Conservation (phyloP, 53 echinoderm and acorn worm species). For the Hippasteria phrygiana region DNA sequence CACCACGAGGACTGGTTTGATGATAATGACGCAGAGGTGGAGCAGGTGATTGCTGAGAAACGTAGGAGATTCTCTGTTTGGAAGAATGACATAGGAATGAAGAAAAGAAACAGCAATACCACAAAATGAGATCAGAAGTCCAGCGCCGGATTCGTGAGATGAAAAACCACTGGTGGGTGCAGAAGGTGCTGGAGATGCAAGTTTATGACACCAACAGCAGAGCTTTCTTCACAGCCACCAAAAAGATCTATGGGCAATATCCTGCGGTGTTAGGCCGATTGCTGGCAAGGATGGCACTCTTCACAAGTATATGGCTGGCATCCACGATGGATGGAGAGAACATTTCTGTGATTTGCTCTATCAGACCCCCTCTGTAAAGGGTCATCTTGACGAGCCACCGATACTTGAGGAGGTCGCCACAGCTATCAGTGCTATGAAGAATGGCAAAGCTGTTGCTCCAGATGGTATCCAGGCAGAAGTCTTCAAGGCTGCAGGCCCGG, state of each 20-base stretch:
- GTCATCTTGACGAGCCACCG: background rate
- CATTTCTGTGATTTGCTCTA: background rate
- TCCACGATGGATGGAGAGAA: no score
- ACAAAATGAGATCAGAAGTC: background rate
- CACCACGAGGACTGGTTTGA: background rate
- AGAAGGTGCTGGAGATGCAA: background rate
- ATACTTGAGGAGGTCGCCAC: background rate
- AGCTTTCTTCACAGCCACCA: background rate
- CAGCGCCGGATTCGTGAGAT: background rate
- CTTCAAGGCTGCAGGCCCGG: no score
- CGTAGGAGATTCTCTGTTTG: constrained; percentile 3
- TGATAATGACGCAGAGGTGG: constrained; percentile 12
- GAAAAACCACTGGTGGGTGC: background rate
- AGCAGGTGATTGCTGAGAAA: constrained; percentile 12
- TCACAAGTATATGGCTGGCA: background rate
- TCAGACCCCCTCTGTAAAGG: background rate
- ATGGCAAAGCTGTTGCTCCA: constrained; percentile 16
- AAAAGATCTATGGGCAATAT: background rate
- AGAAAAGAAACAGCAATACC: background rate
- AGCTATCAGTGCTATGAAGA: background rate
- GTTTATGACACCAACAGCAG: background rate
- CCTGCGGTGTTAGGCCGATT: background rate
- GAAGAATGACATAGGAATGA: constrained; percentile 12
- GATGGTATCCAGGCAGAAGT: no score
- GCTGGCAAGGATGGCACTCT: background rate